A percentile compares a stretch with the other conserved stretches of the same genome.
Evolutionary conservation across 2,888 invertebrate species (phyloP).

Genomic region (Microplitis manilae): DNA sequence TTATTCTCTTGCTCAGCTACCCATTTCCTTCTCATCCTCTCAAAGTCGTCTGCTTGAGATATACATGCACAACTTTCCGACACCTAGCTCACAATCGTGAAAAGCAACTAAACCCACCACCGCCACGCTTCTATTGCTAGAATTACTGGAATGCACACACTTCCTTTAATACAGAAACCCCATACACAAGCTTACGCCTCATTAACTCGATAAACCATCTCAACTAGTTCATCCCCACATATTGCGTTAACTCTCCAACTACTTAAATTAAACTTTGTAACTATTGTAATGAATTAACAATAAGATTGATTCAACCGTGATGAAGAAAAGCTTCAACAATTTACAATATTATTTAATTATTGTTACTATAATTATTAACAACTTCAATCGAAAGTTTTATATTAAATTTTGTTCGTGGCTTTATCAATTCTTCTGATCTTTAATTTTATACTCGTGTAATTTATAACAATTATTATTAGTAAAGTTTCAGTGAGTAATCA

Average conservation of each 20-base stretch:
- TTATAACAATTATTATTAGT: background rate
- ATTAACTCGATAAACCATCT: constrained; percentile 19
- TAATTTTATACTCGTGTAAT: background rate
- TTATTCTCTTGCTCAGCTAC: background rate
- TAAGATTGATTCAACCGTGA: background rate
- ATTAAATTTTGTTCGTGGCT: background rate
- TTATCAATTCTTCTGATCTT: background rate
- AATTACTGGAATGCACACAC: constrained; percentile 6
- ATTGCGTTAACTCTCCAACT: constrained; percentile 12
- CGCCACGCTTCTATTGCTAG: background rate
- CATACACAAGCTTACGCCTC: constrained; percentile 11
- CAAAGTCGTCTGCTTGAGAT: constrained; percentile 4
- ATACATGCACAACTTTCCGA: constrained; percentile 20
- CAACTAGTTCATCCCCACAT: background rate
- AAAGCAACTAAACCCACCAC: background rate
- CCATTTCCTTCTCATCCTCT: constrained; percentile 25
- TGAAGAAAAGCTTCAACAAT: background rate
- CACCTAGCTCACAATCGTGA: constrained; percentile 2
- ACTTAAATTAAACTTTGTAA: background rate
- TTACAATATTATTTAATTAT: background rate
- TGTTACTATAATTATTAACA: background rate
- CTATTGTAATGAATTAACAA: constrained; percentile 8
- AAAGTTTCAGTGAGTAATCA: background rate
- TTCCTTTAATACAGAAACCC: constrained; percentile 18
- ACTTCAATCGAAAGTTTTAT: too few relatives aligned